Evolutionary conservation across 2,888 invertebrate genomes (phyloP), one percentile per base, ranked within the genome.

Genomic region (Xanthia icteritia): DNA sequence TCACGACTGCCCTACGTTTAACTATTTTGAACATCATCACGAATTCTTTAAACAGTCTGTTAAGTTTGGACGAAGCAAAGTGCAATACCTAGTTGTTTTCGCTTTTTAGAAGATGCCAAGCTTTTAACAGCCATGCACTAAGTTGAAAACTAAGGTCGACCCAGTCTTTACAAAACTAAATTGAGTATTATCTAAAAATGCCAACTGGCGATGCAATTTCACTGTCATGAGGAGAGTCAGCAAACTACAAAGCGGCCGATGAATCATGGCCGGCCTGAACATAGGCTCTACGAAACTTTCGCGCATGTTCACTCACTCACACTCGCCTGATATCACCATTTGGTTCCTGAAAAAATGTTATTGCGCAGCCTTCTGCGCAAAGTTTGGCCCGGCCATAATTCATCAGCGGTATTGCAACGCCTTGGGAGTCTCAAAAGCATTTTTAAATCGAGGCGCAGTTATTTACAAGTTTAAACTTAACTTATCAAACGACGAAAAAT

Each of bases 11-110:
- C 23, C 17, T 71, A 73, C 72, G 17, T 39, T 67, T 60, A 45
- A 70, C 23, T 60, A 70, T 58, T 66, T 66, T 65, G 45, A 66
- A 72, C 48, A 72, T 58, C 15, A 71, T 73, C 39, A 39, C 17
- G 54, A 56, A 27, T 73, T 73, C 56, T 20, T 58, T 8, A 31
- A 42, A 23, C 0, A 27, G 51, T 23, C 45, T 31, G 60, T 20
- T 20, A 27, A 17, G 17, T 36, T 8, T 48, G 4, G 20, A 2
- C 9, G 13, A 73, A 73, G 36, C 45, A 58, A n/a, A 58, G 5
- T 6, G 17, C 70, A 31, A 45, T 42, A n/a, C n/a, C n/a, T n/a
- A 60, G 27, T 61, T 15, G 20, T 23, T 31, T 60, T 61, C 20
- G 56, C 5, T 42, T 42, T 42, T 42, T 17, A 31, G 54, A 54